Conservation (phyloP, 2,113 vertebrate species). For the Dicentrarchus labrax region DNA sequence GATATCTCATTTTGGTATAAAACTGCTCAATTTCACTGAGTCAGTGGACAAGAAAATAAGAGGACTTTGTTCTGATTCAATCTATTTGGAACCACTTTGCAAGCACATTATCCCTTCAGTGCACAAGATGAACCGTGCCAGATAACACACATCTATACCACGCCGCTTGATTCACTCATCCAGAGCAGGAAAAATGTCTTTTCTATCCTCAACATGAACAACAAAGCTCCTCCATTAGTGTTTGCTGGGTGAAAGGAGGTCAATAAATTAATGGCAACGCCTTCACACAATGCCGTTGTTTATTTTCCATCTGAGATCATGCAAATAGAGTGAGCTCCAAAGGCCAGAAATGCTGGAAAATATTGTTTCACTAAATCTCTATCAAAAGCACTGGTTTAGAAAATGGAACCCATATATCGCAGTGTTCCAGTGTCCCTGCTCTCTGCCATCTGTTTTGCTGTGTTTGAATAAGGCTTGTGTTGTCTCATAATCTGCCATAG, state of each 20-base stretch:
- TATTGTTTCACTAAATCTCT: neutral
- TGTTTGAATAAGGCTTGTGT: constrained; percentile 8
- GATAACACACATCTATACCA: constrained; percentile 36
- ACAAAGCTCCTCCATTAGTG: constrained; percentile 45
- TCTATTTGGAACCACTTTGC: constrained; percentile 67
- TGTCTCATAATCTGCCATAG: neutral
- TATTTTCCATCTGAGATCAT: constrained; percentile 41
- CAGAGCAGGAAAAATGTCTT: neutral
- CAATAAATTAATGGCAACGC: constrained; percentile 58
- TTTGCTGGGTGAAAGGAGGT: constrained; percentile 41
- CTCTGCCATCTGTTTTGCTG: neutral
- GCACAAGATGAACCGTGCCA: constrained; percentile 37
- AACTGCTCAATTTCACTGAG: constrained; percentile 40
- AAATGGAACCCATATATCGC: neutral
- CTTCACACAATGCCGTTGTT: constrained; percentile 47
- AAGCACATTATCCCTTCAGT: constrained; percentile 41
- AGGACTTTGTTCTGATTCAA: constrained; percentile 53
- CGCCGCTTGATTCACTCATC: constrained; percentile 20
- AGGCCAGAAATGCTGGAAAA: constrained; percentile 35
- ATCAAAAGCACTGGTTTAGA: constrained; percentile 12
- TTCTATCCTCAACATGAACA: constrained; percentile 8
- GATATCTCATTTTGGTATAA: constrained; percentile 24
- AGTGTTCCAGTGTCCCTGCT: neutral
- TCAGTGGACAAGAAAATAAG: constrained; percentile 59
- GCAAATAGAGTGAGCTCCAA: constrained; percentile 40